Percentiles rank a stretch among this genome's conserved stretches.
These are phyloP conservation scores for Tetraneura akinire DNA, from an alignment of 1,140 invertebrate genomes.

Conservation along the genomic window DNA sequence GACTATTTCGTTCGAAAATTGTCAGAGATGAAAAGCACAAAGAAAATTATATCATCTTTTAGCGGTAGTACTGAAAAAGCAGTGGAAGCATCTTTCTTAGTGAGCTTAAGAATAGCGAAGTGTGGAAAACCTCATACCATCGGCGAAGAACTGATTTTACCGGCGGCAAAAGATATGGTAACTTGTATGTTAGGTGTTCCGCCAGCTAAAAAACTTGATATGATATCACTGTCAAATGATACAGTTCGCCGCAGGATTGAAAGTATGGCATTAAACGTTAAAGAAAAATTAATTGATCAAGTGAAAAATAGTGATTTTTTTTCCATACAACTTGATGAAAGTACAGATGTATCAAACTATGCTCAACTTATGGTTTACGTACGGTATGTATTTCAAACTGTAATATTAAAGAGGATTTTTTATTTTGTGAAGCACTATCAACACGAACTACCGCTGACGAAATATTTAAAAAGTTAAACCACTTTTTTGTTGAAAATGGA, in stretches of 20 bases:
- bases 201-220: conserved; percentile 31
- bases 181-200: conserved; percentile 7
- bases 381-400: too few species aligned
- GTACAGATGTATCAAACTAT: too few species aligned
- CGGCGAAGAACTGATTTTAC: conserved; percentile 41
- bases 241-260: conserved; percentile 12
- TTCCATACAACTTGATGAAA: too few species aligned
- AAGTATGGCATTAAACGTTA: conserved; percentile 24
- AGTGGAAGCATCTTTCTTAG: conserved; percentile 20
- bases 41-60: conserved; percentile 27
- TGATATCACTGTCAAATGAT: conserved; percentile 37
- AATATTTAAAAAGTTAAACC: too few species aligned
- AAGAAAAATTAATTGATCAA: too few species aligned
- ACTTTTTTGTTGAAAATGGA: too few species aligned
- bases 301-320: too few species aligned
- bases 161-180: conserved; percentile 15
- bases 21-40: conserved; percentile 1
- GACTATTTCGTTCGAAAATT: too few species aligned
- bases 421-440: too few species aligned
- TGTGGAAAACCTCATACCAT: conserved; percentile 13
- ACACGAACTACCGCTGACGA: too few species aligned
- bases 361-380: too few species aligned
- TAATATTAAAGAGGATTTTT: too few species aligned
- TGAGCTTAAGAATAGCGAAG: conserved; percentile 17
- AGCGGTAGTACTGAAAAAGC: conserved; percentile 24